Percentiles rank a stretch among this genome's conserved stretches.
Evolutionary conservation across 2,797 vertebrate genomes (phyloP).

Genomic region (Gymnodraco acuticeps): DNA sequence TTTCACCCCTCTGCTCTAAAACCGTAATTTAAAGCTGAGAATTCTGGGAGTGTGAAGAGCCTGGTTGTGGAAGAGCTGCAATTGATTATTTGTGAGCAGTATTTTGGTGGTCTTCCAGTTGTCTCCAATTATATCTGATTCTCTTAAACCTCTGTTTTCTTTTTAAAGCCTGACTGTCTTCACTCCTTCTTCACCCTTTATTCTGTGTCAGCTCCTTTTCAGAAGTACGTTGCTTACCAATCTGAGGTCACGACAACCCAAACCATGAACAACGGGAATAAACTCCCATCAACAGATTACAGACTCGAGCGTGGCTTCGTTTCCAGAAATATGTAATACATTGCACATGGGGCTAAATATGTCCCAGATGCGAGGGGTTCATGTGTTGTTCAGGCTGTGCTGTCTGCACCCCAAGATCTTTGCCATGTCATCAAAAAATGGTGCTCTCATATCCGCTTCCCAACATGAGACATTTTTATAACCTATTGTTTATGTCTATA

Average conservation of each 20-base stretch:
- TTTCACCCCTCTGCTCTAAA: conserved; percentile 83
- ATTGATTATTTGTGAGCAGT: conserved; percentile 3
- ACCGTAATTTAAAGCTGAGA: conserved; percentile 72
- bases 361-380: conserved; percentile 82
- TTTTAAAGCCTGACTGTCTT: not conserved
- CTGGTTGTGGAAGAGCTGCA: conserved; percentile 29
- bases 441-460: conserved; percentile 61
- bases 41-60: conserved; percentile 60
- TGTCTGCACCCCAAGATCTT: conserved; percentile 65
- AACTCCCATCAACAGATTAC: conserved; percentile 79
- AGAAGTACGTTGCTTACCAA: conserved; percentile 50
- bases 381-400: conserved; percentile 67
- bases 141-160: conserved; percentile 7
- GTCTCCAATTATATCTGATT: not conserved
- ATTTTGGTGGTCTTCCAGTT: conserved; percentile 9
- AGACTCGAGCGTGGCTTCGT: conserved; percentile 69
- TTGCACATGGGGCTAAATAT: conserved; percentile 81
- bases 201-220: conserved; percentile 39
- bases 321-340: conserved; percentile 81
- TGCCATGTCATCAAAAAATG: conserved; percentile 75
- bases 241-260: conserved; percentile 68
- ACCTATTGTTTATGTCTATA: conserved; percentile 44
- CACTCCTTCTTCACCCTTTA: conserved; percentile 5
- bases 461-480: conserved; percentile 57
- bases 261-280: conserved; percentile 74